Base-by-base conservation (phyloP, 2,113 vertebrate genomes). In the Axis porcinus region DNA sequence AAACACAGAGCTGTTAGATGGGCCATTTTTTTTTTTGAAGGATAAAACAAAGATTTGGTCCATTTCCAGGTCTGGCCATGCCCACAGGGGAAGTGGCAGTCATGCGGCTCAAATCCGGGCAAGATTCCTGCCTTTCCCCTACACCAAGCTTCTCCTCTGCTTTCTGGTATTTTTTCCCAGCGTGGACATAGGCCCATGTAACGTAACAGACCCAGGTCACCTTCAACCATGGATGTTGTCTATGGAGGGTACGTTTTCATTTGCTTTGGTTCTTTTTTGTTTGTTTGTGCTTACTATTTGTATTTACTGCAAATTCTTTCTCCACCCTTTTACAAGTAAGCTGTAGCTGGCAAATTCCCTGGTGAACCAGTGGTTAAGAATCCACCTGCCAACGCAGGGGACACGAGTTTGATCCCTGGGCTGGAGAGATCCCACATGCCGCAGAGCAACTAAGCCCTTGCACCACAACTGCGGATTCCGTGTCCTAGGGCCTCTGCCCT, bases 41-140 rank as follows among this genome's bases (percentile, higher is more conserved):
- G 2, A 54, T 4, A 17, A 94, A 91, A 92, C 13, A 12, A 5
- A 79, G 43, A 28, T 86, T 78, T 82, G 27, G 36, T 47, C 54
- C 4, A 50, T 86, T 90, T 91, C 23, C 52, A 13, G 3, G 79
- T 67, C n/a, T 62, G 14, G 12, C 28, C 40, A n/a, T 6, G 30
- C 2, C 43, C 28, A 76, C 4, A 4, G 17, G 17, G 36, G 19
- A 33, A 43, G 12, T 3, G 0, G 14, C 23, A 21, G 7, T 2
- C 2, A 1, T 10, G 1, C 47, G 9, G 2, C 23, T 21, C 28
- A 36, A 1, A 8, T 6, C 7, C 19, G 40, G 6, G 5, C 11
- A 30, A 19, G 6, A 15, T 36, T 40, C 27, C 16, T 57, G 36
- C 2, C 13, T 55, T 91, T 58, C 55, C 54, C 28, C 70, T 27